Evolutionary conservation across 2,888 invertebrate species (phyloP), one percentile per base, ranked within the genome.

Genomic region (Proisotoma minuta): DNA sequence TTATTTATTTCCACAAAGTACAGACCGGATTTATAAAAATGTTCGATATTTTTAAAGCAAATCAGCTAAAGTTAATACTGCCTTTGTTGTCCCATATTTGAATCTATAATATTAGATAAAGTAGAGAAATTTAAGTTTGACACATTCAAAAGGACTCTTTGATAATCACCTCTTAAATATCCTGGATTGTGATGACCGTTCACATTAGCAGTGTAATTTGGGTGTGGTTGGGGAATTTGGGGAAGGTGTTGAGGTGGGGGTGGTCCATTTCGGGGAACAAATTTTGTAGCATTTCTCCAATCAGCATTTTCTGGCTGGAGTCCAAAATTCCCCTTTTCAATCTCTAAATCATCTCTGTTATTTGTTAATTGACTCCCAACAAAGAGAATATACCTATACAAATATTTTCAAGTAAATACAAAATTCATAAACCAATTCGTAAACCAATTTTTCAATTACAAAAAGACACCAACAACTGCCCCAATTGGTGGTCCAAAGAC

Each of bases 401-500:
- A 34, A 34, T 34, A 34, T 34, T 34, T 8, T 34, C 8, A 34
- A 10, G 8, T 8, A 34, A 34, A 10, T 34, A 34, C 15, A 34
- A 34, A 34, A 34, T 34, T 8, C 15, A 34, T 15, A 34, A 15
- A 34, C 34, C 57, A 70, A 59, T 15, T 65, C 59, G 57, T 71
- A 73, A 1, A 73, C 22, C 1, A 71, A n/a, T n/a, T n/a, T n/a
- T n/a, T n/a, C n/a, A n/a, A n/a, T n/a, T n/a, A n/a, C n/a, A n/a
- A n/a, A n/a, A n/a, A 5, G 12, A 68, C 58, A 12, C 70, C 73
- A 4, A 70, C 1, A 20, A 56, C 26, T 22, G 57, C 65, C 40
- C 73, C 73, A 1, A 71, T 34, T 5, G 67, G 23, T 5, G 73
- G 73, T 1, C 71, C 73, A 39, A 73, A 66, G 0, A 69, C 23